Percentiles rank a stretch among this genome's conserved stretches.
Conservation (phyloP, 2,113 vertebrate species). For the Eleginops maclovinus region DNA sequence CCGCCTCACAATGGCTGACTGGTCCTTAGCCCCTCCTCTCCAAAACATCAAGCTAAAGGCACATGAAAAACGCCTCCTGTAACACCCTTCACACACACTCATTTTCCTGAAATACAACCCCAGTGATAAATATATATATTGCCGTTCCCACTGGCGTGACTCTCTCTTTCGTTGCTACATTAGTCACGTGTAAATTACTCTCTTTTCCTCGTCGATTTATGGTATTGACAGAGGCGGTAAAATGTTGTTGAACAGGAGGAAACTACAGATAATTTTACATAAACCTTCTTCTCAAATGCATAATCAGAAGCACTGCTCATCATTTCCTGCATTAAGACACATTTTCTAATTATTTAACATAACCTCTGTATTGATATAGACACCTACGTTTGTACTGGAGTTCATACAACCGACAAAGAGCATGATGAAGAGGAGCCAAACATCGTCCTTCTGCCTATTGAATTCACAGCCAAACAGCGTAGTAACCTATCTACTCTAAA, state of each 20-base stretch:
- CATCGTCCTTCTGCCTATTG: constrained; percentile 41
- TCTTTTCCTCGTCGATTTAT: constrained; percentile 1
- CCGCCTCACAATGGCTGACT: constrained; percentile 52
- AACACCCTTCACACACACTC: constrained; percentile 13
- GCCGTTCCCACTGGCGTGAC: constrained; percentile 25
- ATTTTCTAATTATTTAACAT: constrained; percentile 39
- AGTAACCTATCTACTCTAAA: constrained; percentile 49
- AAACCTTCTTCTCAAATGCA: constrained; percentile 27
- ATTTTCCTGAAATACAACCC: constrained; percentile 26
- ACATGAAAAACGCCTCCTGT: constrained; percentile 70
- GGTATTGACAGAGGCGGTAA: constrained; percentile 25
- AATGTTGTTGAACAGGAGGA: constrained; percentile 42
- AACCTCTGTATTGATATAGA: constrained; percentile 53
- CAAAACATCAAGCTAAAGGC: constrained; percentile 70
- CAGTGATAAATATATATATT: constrained; percentile 33
- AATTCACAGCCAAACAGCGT: constrained; percentile 56
- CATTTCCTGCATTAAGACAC: constrained; percentile 43
- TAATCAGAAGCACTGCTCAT: constrained; percentile 13
- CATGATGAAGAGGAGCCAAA: constrained; percentile 42
- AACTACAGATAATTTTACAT: constrained; percentile 11
- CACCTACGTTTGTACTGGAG: constrained; percentile 46
- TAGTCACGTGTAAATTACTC: constrained; percentile 49
- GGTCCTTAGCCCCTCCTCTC: constrained; percentile 7
- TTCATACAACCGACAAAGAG: constrained; percentile 56
- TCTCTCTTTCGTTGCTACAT: constrained; percentile 71